phyloP scores from a whole-genome alignment of 2,888 invertebrate species.

The Lottia gigantea region DNA sequence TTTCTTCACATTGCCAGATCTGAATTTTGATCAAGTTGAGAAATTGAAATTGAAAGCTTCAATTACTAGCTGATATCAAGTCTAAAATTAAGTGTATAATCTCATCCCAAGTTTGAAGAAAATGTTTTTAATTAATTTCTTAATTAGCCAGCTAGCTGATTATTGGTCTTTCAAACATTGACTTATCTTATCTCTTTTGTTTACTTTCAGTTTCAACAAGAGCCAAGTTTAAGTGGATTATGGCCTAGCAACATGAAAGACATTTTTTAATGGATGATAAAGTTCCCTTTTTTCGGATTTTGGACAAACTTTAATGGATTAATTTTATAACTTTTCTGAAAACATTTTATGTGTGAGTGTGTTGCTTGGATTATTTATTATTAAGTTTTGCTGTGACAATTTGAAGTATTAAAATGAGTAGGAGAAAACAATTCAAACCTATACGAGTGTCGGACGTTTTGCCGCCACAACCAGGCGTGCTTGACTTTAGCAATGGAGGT shows the following conservation, averaged over 20 bases:
- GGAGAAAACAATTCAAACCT: conserved; percentile 65
- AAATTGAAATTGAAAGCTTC: too few species aligned
- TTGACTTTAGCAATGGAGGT: conserved; percentile 19
- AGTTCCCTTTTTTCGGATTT: background rate
- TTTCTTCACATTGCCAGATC: conserved; percentile 3
- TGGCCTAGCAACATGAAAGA: conserved; percentile 1
- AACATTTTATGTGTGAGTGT: too few species aligned
- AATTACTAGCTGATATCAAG: too few species aligned
- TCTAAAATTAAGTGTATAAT: too few species aligned
- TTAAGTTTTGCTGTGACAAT: too few species aligned
- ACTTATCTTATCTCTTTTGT: background rate
- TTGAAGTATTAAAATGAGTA: conserved; percentile 49
- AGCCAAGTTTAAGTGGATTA: background rate
- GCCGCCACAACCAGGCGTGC: conserved; percentile 7
- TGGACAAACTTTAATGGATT: conserved; percentile 1
- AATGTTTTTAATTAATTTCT: too few species aligned
- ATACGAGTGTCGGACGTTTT: conserved; percentile 39
- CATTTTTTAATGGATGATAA: background rate
- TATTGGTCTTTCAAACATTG: background rate
- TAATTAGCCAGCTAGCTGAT: background rate
- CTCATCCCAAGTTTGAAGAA: too few species aligned
- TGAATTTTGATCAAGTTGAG: too few species aligned
- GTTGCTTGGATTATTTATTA: too few species aligned
- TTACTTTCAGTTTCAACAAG: background rate
- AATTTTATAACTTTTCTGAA: background rate